phyloP scores from a whole-genome alignment of 2,797 vertebrate genomes.

The Carcharodon carcharias region DNA sequence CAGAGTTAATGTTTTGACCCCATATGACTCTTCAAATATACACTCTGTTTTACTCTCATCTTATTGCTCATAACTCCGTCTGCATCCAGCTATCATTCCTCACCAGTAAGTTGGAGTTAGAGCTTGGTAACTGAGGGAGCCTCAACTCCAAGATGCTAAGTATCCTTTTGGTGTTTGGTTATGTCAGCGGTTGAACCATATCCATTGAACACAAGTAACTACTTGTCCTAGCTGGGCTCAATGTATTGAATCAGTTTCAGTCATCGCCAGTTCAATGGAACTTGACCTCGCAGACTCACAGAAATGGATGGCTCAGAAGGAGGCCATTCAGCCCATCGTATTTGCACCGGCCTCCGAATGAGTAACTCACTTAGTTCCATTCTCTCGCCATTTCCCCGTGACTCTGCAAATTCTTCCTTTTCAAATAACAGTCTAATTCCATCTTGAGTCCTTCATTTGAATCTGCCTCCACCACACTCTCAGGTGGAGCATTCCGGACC shows the following conservation, averaged over 20 bases:
- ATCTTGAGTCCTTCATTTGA: no score
- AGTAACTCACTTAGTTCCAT: no score
- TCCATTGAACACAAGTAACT: neutral
- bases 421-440: no score
- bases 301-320: no score
- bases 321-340: no score
- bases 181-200: neutral
- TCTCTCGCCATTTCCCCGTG: no score
- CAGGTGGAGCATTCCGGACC: no score
- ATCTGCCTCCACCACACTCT: no score
- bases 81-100: neutral
- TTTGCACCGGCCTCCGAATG: no score
- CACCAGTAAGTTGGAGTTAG: neutral
- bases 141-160: neutral
- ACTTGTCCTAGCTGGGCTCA: neutral
- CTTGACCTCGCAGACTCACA: neutral
- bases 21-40: neutral
- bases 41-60: neutral
- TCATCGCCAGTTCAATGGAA: neutral
- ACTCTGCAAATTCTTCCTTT: no score
- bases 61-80: neutral
- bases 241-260: neutral
- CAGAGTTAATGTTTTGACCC: no score
- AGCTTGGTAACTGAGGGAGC: neutral
- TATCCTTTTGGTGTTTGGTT: neutral